Evolutionary conservation across 2,797 vertebrate species (phyloP).

Genomic region (Syndactyla subalaris): DNA sequence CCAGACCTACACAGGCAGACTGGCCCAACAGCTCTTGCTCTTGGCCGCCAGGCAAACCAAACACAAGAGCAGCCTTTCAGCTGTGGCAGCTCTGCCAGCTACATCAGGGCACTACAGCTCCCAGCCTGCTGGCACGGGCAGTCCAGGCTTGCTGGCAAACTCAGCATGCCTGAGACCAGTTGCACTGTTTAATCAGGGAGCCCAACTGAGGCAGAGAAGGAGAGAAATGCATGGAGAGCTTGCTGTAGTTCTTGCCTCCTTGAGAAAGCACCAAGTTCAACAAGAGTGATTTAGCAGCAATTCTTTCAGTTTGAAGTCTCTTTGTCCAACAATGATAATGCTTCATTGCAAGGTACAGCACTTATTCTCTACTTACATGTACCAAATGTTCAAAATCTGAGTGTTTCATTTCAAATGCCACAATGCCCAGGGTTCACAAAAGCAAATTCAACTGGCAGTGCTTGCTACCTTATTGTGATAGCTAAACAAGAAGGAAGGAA

Average conservation of each 20-base stretch:
- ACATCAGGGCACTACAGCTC: not conserved
- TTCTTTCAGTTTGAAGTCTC: not conserved
- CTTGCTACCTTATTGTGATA: not conserved
- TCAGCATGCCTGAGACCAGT: not conserved
- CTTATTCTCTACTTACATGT: accelerated
- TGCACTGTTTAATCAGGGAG: not conserved
- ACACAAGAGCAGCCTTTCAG: not conserved
- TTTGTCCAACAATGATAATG: accelerated
- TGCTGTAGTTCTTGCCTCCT: not conserved
- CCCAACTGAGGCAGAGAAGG: accelerated
- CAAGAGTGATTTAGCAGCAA: not conserved
- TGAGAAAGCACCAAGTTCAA: not conserved
- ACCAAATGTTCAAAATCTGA: not conserved
- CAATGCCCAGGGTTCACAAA: not conserved
- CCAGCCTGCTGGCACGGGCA: not conserved
- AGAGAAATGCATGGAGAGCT: not conserved
- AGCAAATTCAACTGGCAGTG: not conserved
- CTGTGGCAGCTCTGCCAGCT: not conserved
- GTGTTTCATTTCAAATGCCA: not conserved
- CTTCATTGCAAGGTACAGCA: not conserved
- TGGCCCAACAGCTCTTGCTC: not conserved
- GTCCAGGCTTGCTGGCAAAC: not conserved
- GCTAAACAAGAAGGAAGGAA: not conserved
- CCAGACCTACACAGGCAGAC: not conserved
- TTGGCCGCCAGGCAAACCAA: slow-evolving; percentile 13